These are phyloP conservation scores for Pterostichus niger DNA, from an alignment of 2,888 invertebrate genomes.

Conservation along the genomic window DNA sequence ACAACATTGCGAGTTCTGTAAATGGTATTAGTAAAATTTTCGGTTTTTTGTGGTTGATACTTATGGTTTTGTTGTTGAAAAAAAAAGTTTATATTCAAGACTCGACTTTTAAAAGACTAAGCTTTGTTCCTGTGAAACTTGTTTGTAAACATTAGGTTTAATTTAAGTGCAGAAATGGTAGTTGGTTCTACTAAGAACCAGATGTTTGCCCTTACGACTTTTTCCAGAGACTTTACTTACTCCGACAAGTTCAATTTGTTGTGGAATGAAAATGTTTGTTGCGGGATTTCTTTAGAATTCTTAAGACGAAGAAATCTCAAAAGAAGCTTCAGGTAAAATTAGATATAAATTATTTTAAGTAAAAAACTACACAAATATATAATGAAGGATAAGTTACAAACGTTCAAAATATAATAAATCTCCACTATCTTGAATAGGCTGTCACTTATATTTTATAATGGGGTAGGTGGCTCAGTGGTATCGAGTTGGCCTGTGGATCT, in stretches of 20 bases:
- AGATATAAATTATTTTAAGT: too few relatives aligned
- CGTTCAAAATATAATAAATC: too few relatives aligned
- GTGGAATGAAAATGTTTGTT: background rate
- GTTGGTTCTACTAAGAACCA: conserved; percentile 6
- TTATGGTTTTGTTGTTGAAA: background rate
- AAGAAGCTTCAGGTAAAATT: too few relatives aligned
- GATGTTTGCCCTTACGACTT: conserved; percentile 24
- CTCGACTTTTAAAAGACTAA: conserved; percentile 6
- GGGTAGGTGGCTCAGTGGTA: too few relatives aligned
- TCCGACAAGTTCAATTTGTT: background rate
- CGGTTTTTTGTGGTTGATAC: background rate
- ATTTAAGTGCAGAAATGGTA: conserved; percentile 32
- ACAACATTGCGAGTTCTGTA: background rate
- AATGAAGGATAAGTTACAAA: too few relatives aligned
- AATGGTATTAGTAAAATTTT: background rate
- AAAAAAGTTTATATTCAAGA: conserved; percentile 23
- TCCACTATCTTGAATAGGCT: too few relatives aligned
- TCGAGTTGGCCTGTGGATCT: too few relatives aligned
- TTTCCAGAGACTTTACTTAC: background rate
- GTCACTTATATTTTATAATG: too few relatives aligned
- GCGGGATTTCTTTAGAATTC: background rate
- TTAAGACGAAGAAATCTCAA: too few relatives aligned
- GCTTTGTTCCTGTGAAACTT: conserved; percentile 2
- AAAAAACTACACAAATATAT: too few relatives aligned
- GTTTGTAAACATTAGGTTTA: conserved; percentile 16